phyloP scores from a whole-genome alignment of 2,113 vertebrate genomes.

The Cairina moschata region DNA sequence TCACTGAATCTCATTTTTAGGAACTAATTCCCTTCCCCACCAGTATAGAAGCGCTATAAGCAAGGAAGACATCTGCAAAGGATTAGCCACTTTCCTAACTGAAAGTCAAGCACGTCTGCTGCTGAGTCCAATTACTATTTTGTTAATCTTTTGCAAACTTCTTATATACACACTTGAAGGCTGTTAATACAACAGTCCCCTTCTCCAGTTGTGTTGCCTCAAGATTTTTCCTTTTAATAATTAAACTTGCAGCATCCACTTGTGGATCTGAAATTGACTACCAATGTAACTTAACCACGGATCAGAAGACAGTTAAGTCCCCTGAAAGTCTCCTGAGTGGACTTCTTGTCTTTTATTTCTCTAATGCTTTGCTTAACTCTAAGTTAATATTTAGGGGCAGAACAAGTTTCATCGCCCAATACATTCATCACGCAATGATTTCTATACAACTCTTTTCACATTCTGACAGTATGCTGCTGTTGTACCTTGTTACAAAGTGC shows the following conservation, averaged over 20 bases:
- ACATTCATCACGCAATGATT: neutral
- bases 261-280: neutral
- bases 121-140: neutral
- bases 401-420: neutral
- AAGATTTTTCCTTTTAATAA: neutral
- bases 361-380: neutral
- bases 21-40: neutral
- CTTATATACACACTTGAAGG: neutral
- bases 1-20: neutral
- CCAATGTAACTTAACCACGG: neutral
- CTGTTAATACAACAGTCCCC: neutral
- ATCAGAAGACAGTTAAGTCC: neutral
- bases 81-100: neutral
- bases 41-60: neutral
- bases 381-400: neutral
- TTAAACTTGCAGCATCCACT: neutral
- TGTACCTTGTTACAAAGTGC: slow-evolving; percentile 90
- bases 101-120: neutral
- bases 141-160: neutral
- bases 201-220: neutral
- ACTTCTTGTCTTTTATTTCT: neutral
- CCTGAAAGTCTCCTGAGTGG: neutral
- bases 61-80: neutral
- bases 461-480: neutral
- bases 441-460: neutral